phyloP scores from a whole-genome alignment of 2,888 invertebrate species.

The Nematopogon swammerdamellus region DNA sequence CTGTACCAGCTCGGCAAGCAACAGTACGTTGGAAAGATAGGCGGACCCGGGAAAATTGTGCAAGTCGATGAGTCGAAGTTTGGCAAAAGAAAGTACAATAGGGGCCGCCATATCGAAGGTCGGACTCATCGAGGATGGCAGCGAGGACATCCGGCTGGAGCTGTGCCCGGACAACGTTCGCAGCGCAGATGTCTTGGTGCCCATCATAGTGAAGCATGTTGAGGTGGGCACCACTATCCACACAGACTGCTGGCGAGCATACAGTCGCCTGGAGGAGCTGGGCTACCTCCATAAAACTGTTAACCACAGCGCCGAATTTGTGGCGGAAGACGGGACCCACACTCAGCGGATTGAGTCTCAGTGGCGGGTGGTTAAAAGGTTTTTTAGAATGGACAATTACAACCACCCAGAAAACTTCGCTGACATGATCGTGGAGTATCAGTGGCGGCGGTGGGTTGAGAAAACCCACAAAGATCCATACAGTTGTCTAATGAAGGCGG shows the following conservation, averaged over 20 bases:
- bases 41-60: slow-evolving; percentile 9
- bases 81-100: slow-evolving; percentile 10
- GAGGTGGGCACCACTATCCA: too few relatives aligned
- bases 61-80: slow-evolving; percentile 12
- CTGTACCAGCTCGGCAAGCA: background rate
- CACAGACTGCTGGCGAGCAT: too few relatives aligned
- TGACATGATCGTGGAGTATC: background rate
- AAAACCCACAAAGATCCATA: slow-evolving; percentile 1
- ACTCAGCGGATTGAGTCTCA: too few relatives aligned
- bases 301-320: background rate
- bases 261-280: too few relatives aligned
- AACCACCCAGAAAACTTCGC: slow-evolving; percentile 1
- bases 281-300: too few relatives aligned
- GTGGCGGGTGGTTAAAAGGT: slow-evolving; percentile 1
- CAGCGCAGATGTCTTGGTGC: slow-evolving; percentile 13
- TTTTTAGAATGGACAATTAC: background rate
- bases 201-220: slow-evolving; percentile 15
- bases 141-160: slow-evolving; percentile 16
- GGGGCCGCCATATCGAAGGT: too few relatives aligned
- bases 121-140: slow-evolving; percentile 15
- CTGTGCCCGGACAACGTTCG: too few relatives aligned
- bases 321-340: background rate
- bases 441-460: too few relatives aligned
- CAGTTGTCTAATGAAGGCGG: too few relatives aligned
- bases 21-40: slow-evolving; percentile 1